A percentile compares a stretch with the other conserved stretches of the same genome.
Conservation (phyloP, 2,797 vertebrate species). For the Oreochromis grahami region DNA sequence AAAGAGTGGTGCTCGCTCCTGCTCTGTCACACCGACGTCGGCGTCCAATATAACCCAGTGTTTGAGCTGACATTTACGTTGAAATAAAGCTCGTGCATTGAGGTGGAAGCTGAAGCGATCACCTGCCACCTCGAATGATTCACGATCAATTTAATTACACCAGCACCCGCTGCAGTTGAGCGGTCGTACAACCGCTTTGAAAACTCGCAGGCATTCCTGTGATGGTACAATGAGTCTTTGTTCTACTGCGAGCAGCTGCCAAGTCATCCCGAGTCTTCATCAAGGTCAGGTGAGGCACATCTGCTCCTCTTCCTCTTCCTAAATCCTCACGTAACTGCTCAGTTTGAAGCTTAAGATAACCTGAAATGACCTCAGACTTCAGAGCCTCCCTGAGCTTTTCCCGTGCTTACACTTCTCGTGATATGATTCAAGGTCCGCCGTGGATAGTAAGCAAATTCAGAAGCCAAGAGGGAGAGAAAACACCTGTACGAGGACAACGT, state of each 20-base stretch:
- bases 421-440: background rate
- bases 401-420: background rate
- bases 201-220: constrained; percentile 28
- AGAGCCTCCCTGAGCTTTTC: constrained; percentile 22
- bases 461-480: constrained; percentile 1
- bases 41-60: constrained; percentile 20
- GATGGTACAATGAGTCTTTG: constrained; percentile 46
- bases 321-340: background rate
- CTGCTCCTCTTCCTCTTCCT: background rate
- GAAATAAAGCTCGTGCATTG: constrained; percentile 8
- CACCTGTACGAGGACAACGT: constrained; percentile 44
- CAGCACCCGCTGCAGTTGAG: constrained; percentile 24
- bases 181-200: constrained; percentile 8
- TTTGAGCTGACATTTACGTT: constrained; percentile 25
- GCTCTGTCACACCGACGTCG: background rate
- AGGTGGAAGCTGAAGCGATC: constrained; percentile 42
- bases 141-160: constrained; percentile 50
- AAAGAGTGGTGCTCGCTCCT: constrained; percentile 36
- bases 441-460: background rate
- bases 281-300: constrained; percentile 4
- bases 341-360: constrained; percentile 2
- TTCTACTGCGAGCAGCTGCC: constrained; percentile 22
- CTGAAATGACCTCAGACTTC: constrained; percentile 6
- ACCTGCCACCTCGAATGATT: constrained; percentile 39
- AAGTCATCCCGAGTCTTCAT: background rate